Conservation (phyloP, 2,113 vertebrate species). For the Dermatemys mawii region DNA sequence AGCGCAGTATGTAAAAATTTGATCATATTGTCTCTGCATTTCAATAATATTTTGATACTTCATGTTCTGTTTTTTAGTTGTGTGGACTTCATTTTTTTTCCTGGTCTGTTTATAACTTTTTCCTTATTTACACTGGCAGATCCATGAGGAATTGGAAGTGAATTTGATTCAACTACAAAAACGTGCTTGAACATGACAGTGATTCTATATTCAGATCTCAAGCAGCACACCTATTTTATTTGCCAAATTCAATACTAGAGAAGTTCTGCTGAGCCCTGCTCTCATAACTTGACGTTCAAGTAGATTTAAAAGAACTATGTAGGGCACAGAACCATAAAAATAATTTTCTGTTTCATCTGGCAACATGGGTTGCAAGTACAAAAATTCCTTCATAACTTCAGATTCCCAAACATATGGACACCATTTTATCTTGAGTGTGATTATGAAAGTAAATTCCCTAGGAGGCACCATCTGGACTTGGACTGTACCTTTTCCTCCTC, state of each 20-base stretch:
- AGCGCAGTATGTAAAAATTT: not conserved
- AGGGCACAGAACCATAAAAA: not conserved
- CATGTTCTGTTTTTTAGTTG: not conserved
- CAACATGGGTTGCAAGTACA: not conserved
- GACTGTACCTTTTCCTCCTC: not conserved
- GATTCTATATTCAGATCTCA: not conserved
- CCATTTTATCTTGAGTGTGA: not conserved
- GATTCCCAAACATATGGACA: not conserved
- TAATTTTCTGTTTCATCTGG: not conserved
- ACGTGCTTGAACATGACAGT: accelerated
- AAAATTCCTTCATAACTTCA: not conserved
- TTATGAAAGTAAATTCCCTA: not conserved
- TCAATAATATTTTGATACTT: not conserved
- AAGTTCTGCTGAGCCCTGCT: not conserved
- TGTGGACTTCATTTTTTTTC: not conserved
- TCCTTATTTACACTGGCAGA: not conserved
- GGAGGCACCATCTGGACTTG: not conserved
- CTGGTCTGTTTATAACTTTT: not conserved
- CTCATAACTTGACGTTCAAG: not conserved
- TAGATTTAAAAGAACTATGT: not conserved
- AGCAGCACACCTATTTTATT: not conserved
- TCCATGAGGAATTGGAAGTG: not conserved
- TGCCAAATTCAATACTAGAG: not conserved
- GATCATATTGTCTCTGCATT: not conserved
- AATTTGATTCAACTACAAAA: not conserved